A percentile compares a stretch with the other conserved stretches of the same genome.
Evolutionary conservation across 2,113 vertebrate species (phyloP).

Genomic region (Pogona vitticeps): DNA sequence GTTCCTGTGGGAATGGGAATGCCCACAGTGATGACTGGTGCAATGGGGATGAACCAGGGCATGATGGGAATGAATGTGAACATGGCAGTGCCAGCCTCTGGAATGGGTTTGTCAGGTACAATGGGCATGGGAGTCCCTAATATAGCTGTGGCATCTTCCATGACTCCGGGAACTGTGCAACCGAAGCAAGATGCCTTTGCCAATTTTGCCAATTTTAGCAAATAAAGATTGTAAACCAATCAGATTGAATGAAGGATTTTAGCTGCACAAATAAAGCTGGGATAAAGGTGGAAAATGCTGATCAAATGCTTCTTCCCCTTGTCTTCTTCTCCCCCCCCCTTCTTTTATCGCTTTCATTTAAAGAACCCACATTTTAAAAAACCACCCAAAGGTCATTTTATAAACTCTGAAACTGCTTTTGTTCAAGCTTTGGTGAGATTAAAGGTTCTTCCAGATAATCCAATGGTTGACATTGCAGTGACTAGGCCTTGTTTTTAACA

Average conservation of each 20-base stretch:
- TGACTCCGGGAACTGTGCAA: conserved; percentile 85
- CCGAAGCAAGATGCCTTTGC: conserved; percentile 97
- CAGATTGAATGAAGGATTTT: conserved; percentile 89
- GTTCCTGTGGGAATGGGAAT: conserved; percentile 80
- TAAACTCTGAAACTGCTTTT: conserved; percentile 71
- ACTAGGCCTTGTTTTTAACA: conserved; percentile 57
- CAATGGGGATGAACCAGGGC: conserved; percentile 84
- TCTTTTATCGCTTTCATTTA: conserved; percentile 71
- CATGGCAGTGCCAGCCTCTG: conserved; percentile 77
- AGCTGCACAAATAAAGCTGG: conserved; percentile 84
- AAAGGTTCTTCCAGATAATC: conserved; percentile 65
- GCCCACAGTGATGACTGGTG: conserved; percentile 85
- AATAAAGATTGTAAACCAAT: conserved; percentile 84
- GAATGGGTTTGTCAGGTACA: conserved; percentile 82
- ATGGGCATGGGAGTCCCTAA: conserved; percentile 82
- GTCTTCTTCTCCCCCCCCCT: neutral
- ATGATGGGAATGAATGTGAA: conserved; percentile 89
- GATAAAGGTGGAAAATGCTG: conserved; percentile 73
- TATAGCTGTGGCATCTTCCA: conserved; percentile 73
- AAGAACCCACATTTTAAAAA: conserved; percentile 65
- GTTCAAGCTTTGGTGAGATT: conserved; percentile 65
- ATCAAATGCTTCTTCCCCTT: conserved; percentile 69
- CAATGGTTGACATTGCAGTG: conserved; percentile 59
- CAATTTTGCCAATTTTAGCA: conserved; percentile 98
- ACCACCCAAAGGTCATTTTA: conserved; percentile 77